These are phyloP conservation scores for Anadara kagoshimensis DNA, from an alignment of 1,140 invertebrate genomes.

Conservation along the genomic window DNA sequence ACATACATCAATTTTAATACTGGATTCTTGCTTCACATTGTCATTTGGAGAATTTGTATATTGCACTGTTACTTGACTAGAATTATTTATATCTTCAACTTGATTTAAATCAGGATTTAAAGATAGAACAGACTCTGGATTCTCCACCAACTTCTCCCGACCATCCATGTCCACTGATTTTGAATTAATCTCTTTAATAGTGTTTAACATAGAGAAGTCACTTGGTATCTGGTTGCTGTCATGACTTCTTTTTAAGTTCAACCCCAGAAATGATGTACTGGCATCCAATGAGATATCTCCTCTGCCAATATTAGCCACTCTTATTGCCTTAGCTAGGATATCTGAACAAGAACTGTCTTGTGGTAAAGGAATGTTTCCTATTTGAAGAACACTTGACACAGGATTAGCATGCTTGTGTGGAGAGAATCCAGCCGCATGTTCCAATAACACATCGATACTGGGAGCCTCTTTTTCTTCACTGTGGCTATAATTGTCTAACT, in stretches of 20 bases:
- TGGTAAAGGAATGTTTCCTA: constrained; percentile 3
- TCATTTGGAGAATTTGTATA: too few species aligned
- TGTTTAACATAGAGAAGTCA: neutral
- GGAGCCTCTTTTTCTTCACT: too few species aligned
- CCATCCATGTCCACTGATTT: neutral
- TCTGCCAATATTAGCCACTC: constrained; percentile 40
- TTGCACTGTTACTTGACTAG: too few species aligned
- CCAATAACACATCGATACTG: too few species aligned
- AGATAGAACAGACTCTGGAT: neutral
- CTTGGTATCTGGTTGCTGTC: constrained; percentile 1
- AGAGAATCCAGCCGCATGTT: too few species aligned
- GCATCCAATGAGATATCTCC: constrained; percentile 35
- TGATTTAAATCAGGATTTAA: constrained; percentile 3
- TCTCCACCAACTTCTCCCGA: neutral
- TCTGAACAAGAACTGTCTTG: constrained; percentile 34
- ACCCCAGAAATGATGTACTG: neutral
- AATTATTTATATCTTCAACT: neutral
- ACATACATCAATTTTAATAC: too few species aligned
- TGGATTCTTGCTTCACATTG: too few species aligned
- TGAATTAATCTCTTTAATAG: constrained; percentile 1
- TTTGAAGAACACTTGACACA: neutral
- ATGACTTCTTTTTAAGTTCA: neutral
- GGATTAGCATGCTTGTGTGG: constrained; percentile 12
- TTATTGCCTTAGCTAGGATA: constrained; percentile 37
- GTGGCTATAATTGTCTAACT: too few species aligned